phyloP scores from a whole-genome alignment of 1,140 invertebrate genomes.

The Eubasilissa regina region DNA sequence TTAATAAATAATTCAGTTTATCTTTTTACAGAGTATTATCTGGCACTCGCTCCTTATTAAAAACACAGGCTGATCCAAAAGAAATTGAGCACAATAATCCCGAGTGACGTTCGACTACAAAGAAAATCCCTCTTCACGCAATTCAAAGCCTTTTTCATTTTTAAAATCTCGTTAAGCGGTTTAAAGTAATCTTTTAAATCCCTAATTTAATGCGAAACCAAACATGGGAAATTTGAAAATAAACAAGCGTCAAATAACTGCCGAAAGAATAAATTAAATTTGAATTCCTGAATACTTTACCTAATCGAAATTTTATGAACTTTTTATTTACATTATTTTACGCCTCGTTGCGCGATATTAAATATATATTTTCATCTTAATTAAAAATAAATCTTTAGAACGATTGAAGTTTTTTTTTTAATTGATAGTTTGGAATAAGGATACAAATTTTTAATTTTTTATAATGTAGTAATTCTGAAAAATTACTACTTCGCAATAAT shows the following conservation, averaged over 20 bases:
- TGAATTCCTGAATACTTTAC: not conserved
- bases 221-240: not conserved
- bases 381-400: too few relatives aligned
- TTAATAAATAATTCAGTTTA: too few relatives aligned
- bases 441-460: too few relatives aligned
- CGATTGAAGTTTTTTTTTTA: too few relatives aligned
- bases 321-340: not conserved
- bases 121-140: not conserved
- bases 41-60: not conserved
- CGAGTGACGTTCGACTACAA: slow-evolving; percentile 18
- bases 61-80: slow-evolving; percentile 14
- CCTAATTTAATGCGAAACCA: not conserved
- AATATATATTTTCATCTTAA: too few relatives aligned
- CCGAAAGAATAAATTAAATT: not conserved
- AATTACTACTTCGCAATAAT: too few relatives aligned
- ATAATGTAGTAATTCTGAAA: too few relatives aligned
- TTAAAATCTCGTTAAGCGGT: slow-evolving; percentile 10
- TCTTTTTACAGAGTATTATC: too few relatives aligned
- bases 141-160: slow-evolving; percentile 2
- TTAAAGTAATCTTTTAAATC: not conserved
- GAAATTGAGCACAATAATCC: slow-evolving; percentile 8
- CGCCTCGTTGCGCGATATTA: too few relatives aligned
- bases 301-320: not conserved
- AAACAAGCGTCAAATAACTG: not conserved
- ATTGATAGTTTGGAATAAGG: too few relatives aligned